A percentile compares a stretch with the other conserved stretches of the same genome.
phyloP scores from a whole-genome alignment of 2,113 vertebrate genomes.

The Pluvianellus socialis region DNA sequence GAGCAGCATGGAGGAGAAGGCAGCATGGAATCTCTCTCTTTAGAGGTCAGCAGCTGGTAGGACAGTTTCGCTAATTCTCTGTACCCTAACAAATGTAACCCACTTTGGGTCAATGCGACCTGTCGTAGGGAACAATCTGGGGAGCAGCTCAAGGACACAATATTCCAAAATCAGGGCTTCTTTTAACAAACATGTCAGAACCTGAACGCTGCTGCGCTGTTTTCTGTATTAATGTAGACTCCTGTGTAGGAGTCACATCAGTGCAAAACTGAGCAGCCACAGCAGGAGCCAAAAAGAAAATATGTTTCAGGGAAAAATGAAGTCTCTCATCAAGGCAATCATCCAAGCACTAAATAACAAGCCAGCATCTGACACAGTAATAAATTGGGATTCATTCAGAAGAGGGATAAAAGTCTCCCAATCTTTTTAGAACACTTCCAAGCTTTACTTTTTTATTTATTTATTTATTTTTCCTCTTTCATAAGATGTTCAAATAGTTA shows the following conservation, averaged over 20 bases:
- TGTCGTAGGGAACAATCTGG: not conserved
- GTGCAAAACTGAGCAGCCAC: not conserved
- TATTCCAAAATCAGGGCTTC: not conserved
- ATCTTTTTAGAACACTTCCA: not conserved
- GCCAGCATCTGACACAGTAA: not conserved
- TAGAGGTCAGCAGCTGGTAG: not conserved
- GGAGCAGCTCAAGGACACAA: not conserved
- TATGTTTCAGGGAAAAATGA: not conserved
- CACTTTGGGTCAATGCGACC: not conserved
- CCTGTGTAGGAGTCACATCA: not conserved
- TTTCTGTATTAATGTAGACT: not conserved
- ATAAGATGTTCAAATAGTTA: not conserved
- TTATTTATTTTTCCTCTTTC: not conserved
- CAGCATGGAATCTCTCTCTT: not conserved
- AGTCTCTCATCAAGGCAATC: slow-evolving; percentile 20
- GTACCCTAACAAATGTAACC: not conserved
- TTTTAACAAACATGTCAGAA: not conserved
- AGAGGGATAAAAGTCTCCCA: not conserved
- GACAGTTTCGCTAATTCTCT: not conserved
- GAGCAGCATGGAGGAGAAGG: not conserved
- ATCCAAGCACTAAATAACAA: slow-evolving; percentile 31
- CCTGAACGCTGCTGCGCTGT: not conserved
- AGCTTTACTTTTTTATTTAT: not conserved
- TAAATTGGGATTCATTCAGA: not conserved
- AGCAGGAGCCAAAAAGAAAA: slow-evolving; percentile 21